Percentiles rank a stretch among this genome's conserved stretches.
Conservation (phyloP, 2,888 invertebrate genomes). For the Phragmatobia fuliginosa region DNA sequence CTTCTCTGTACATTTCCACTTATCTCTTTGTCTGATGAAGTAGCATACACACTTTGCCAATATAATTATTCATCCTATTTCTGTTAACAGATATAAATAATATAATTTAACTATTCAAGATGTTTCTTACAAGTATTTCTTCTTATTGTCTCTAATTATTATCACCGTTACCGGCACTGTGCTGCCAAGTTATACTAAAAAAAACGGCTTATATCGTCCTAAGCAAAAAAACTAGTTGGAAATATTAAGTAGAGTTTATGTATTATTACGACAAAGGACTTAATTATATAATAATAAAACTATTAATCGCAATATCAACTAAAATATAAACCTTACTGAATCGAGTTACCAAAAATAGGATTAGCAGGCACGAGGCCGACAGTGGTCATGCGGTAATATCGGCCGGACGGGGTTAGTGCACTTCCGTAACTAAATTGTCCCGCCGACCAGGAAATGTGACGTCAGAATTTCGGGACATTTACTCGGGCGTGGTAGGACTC, state of each 20-base stretch:
- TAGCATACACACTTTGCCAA: neutral
- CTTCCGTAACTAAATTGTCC: constrained; percentile 68
- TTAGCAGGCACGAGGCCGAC: constrained; percentile 56
- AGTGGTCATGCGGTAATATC: constrained; percentile 52
- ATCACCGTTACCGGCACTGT: no score
- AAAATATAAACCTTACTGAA: constrained; percentile 41
- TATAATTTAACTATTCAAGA: no score
- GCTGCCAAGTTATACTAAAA: no score
- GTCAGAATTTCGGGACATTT: constrained; percentile 56
- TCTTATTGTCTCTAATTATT: no score
- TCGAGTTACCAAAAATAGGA: constrained; percentile 67
- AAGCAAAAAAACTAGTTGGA: neutral
- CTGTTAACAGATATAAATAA: neutral
- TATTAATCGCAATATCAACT: constrained; percentile 26
- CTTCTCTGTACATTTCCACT: no score
- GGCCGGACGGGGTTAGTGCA: constrained; percentile 52
- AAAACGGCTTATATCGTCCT: no score
- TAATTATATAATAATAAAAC: neutral
- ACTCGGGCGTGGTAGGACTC: constrained; percentile 39
- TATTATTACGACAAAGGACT: neutral
- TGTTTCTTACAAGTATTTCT: no score
- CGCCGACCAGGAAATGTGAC: constrained; percentile 57
- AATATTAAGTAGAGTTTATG: neutral
- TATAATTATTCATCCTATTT: neutral
- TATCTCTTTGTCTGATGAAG: neutral